Evolutionary conservation across 1,140 invertebrate species (phyloP), one percentile per base, ranked within the genome.

Genomic region (Zaprionus capensis): DNA sequence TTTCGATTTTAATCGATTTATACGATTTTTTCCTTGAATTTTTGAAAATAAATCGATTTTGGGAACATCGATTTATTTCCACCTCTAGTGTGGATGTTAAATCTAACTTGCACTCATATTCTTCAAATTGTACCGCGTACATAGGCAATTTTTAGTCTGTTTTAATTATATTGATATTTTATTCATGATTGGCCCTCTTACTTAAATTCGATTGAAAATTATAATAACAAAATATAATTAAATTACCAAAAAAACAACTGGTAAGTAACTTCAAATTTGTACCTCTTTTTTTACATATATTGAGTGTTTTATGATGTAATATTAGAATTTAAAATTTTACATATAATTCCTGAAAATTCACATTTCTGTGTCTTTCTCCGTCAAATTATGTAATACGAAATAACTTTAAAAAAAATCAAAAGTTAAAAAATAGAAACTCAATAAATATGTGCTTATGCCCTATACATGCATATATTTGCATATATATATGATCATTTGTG

Each of bases 11-110:
- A n/a, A n/a, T n/a, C n/a, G n/a, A n/a, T n/a, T n/a, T n/a, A n/a
- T n/a, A n/a, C n/a, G n/a, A n/a, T n/a, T n/a, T n/a, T n/a, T n/a
- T n/a, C n/a, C n/a, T n/a, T n/a, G n/a, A n/a, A n/a, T n/a, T n/a
- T n/a, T n/a, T n/a, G n/a, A n/a, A n/a, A n/a, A n/a, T n/a, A n/a
- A n/a, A n/a, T n/a, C n/a, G n/a, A n/a, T n/a, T n/a, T n/a, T n/a
- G n/a, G n/a, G n/a, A n/a, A n/a, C n/a, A n/a, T n/a, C n/a, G n/a
- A n/a, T n/a, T n/a, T n/a, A n/a, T n/a, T n/a, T n/a, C n/a, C n/a
- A n/a, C n/a, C n/a, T n/a, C n/a, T n/a, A 80, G 79, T 87, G 83
- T 86, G 71, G 83, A 86, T 58, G 79, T 66, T 82, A 79, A 76
- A 55, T 82, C 78, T 73, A 49, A 80, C 73, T 80, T 85, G 82